phyloP scores from a whole-genome alignment of 2,888 invertebrate genomes.

The Melanostoma mellinum region DNA sequence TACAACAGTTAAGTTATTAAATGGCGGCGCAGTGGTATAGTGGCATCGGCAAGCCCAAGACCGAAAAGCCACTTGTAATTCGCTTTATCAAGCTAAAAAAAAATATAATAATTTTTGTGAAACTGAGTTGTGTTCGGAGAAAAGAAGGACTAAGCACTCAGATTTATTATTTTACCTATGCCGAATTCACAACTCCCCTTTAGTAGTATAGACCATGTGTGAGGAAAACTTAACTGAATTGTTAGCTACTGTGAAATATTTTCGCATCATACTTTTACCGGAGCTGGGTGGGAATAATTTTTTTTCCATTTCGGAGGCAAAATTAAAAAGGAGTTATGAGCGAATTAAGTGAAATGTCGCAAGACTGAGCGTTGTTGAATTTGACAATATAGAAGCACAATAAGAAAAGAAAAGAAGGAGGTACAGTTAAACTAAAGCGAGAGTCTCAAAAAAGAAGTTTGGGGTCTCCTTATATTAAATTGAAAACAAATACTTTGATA shows the following conservation, averaged over 20 bases:
- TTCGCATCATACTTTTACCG: conserved; percentile 62
- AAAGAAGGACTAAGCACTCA: conserved; percentile 57
- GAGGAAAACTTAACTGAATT: conserved; percentile 37
- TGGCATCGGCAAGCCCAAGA: conserved; percentile 45
- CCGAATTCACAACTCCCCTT: conserved; percentile 36
- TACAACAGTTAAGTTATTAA: conserved; percentile 71
- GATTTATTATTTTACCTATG: conserved; percentile 62
- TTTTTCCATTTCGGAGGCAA: conserved; percentile 22
- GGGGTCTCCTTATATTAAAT: too few relatives aligned
- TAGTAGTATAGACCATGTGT: neutral
- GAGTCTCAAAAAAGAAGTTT: too few relatives aligned
- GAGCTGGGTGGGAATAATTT: conserved; percentile 41
- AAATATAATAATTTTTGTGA: conserved; percentile 55
- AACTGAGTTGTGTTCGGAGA: conserved; percentile 4
- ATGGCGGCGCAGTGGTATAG: conserved; percentile 53
- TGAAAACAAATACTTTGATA: too few relatives aligned
- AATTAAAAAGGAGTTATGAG: conserved; percentile 64
- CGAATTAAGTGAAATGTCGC: conserved; percentile 51
- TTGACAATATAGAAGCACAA: too few relatives aligned
- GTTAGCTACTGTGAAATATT: conserved; percentile 50
- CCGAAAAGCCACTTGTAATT: conserved; percentile 71
- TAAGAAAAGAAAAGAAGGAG: too few relatives aligned
- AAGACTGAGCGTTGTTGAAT: neutral
- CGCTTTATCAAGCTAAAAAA: conserved; percentile 65
- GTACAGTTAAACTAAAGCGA: too few relatives aligned